Evolutionary conservation across 1,140 invertebrate genomes (phyloP).

Genomic region (Anagrus nilaparvatae): DNA sequence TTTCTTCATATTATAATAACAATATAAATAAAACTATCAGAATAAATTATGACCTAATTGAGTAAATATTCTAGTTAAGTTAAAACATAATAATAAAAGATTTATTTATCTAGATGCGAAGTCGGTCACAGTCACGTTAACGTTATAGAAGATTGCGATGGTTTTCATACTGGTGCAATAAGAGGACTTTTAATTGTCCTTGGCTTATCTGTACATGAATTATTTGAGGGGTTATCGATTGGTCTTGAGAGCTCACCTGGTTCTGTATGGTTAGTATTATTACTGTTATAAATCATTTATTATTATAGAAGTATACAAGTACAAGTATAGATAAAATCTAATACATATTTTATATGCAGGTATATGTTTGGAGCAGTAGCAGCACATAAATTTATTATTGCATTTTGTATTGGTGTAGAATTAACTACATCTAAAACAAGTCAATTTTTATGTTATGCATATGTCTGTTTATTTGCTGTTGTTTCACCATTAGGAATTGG

Average conservation of each 20-base stretch:
- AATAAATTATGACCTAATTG: too few species aligned
- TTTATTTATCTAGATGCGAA: slow-evolving; percentile 30
- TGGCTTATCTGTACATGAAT: slow-evolving; percentile 80
- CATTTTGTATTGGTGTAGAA: slow-evolving; percentile 76
- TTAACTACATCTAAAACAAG: slow-evolving; percentile 58
- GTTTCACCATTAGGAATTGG: slow-evolving; percentile 68
- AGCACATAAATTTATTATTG: slow-evolving; percentile 82
- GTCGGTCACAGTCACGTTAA: slow-evolving; percentile 40
- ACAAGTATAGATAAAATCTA: background rate
- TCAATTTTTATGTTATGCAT: slow-evolving; percentile 49
- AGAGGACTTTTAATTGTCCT: slow-evolving; percentile 70
- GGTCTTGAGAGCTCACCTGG: slow-evolving; percentile 61
- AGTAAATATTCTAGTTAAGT: too few species aligned
- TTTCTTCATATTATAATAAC: too few species aligned
- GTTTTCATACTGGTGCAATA: slow-evolving; percentile 55
- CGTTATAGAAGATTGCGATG: slow-evolving; percentile 36
- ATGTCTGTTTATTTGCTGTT: slow-evolving; percentile 67
- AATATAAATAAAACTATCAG: too few species aligned
- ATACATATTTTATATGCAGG: slow-evolving; percentile 30
- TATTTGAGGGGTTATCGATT: slow-evolving; percentile 86
- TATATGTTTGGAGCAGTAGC: slow-evolving; percentile 75
- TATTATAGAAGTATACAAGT: background rate
- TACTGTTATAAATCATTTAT: background rate
- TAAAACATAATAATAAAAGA: too few species aligned
- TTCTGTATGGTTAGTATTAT: slow-evolving; percentile 53